A percentile compares a stretch with the other conserved stretches of the same genome.
These are phyloP conservation scores for Apotomis capreana DNA, from an alignment of 2,888 invertebrate genomes.

Conservation along the genomic window DNA sequence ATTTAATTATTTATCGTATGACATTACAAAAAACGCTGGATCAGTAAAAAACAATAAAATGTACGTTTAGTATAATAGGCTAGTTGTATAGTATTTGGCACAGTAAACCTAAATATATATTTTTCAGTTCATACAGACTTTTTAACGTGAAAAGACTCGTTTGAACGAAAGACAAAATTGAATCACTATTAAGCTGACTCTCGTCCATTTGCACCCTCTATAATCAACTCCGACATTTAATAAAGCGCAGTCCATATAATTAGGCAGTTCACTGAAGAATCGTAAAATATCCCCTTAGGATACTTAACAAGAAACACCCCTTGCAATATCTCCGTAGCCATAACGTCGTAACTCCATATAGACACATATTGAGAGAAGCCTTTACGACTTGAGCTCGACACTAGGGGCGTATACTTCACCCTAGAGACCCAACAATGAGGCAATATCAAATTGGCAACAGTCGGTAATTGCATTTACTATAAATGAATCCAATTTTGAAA, in stretches of 20 bases:
- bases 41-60: too few species aligned
- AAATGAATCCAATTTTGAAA: conserved; percentile 45
- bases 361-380: background rate
- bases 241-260: conserved; percentile 30
- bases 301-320: conserved; percentile 31
- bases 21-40: too few species aligned
- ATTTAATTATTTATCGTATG: too few species aligned
- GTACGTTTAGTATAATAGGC: too few species aligned
- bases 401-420: conserved; percentile 53
- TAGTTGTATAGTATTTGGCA: too few species aligned
- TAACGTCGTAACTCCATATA: background rate
- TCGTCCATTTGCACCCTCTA: background rate
- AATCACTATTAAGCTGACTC: too few species aligned
- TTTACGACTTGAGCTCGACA: background rate
- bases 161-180: too few species aligned
- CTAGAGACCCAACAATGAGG: conserved; percentile 59
- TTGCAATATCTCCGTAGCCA: background rate
- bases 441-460: conserved; percentile 70
- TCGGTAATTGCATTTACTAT: conserved; percentile 66
- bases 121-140: too few species aligned
- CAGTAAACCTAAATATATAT: too few species aligned
- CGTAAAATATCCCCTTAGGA: conserved; percentile 31
- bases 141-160: too few species aligned
- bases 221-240: conserved; percentile 26
- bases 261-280: conserved; percentile 28